These are phyloP conservation scores for Drosophila rhopaloa DNA, from an alignment of 1,140 invertebrate species.

Conservation along the genomic window DNA sequence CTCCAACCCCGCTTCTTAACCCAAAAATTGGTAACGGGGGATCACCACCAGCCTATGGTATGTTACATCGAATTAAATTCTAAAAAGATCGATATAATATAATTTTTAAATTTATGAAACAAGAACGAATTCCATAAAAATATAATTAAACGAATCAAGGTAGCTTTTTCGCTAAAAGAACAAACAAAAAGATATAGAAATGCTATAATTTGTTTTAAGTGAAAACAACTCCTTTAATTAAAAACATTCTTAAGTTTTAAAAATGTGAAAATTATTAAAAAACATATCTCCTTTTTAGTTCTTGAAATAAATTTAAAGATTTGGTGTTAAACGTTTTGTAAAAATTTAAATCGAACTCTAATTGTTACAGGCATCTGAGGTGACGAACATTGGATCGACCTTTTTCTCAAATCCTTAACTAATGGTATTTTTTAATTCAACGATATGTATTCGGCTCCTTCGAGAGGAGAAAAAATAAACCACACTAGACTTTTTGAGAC, in stretches of 20 bases:
- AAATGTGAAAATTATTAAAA: too few species aligned
- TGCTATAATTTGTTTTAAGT: too few species aligned
- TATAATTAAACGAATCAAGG: too few species aligned
- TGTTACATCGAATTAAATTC: not conserved
- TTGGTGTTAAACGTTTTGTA: not conserved
- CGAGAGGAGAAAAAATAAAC: constrained; percentile 8
- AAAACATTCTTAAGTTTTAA: too few species aligned
- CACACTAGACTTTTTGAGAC: constrained; percentile 42
- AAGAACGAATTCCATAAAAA: too few species aligned
- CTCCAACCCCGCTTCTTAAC: constrained; percentile 14
- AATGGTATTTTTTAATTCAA: not conserved
- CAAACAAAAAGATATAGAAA: too few species aligned
- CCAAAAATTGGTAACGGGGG: constrained; percentile 14
- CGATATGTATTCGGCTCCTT: not conserved
- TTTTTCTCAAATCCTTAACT: not conserved
- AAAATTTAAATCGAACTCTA: not conserved
- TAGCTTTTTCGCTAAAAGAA: too few species aligned
- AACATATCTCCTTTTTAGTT: too few species aligned
- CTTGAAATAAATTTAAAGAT: not conserved
- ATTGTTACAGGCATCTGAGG: constrained; percentile 52
- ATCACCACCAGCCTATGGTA: constrained; percentile 46
- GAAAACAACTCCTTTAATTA: too few species aligned
- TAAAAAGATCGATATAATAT: not conserved
- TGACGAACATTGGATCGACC: not conserved
- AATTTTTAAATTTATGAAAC: not conserved